phyloP scores from a whole-genome alignment of 2,113 vertebrate genomes.

The Lepidothrix coronata region DNA sequence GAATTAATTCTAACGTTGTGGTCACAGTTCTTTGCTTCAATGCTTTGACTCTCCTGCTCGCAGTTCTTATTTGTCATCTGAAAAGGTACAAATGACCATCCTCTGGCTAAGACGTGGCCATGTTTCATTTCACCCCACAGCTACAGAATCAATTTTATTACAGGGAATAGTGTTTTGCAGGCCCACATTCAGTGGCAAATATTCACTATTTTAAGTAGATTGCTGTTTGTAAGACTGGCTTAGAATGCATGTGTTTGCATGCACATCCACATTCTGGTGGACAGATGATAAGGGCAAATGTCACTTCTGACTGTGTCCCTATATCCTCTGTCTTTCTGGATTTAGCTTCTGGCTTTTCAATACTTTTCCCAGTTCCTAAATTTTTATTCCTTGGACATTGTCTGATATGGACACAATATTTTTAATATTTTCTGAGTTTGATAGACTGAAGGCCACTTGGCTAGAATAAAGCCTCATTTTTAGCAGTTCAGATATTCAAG shows the following conservation, averaged over 20 bases:
- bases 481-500: background rate
- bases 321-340: background rate
- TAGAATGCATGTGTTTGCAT: background rate
- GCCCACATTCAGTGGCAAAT: background rate
- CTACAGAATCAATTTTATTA: background rate
- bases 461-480: background rate
- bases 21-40: background rate
- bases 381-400: background rate
- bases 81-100: background rate
- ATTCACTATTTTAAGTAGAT: background rate
- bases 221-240: background rate
- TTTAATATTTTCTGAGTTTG: background rate
- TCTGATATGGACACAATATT: background rate
- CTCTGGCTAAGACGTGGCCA: background rate
- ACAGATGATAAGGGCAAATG: background rate
- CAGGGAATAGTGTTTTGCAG: background rate
- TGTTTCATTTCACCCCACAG: background rate
- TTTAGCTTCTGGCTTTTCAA: background rate
- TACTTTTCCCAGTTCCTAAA: background rate
- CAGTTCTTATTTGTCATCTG: background rate
- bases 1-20: background rate
- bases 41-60: background rate
- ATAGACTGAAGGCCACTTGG: background rate
- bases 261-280: accelerated
- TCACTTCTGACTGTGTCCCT: background rate